A percentile compares a stretch with the other conserved stretches of the same genome.
Conservation (phyloP, 2,797 vertebrate species). For the Spheniscus humboldti region DNA sequence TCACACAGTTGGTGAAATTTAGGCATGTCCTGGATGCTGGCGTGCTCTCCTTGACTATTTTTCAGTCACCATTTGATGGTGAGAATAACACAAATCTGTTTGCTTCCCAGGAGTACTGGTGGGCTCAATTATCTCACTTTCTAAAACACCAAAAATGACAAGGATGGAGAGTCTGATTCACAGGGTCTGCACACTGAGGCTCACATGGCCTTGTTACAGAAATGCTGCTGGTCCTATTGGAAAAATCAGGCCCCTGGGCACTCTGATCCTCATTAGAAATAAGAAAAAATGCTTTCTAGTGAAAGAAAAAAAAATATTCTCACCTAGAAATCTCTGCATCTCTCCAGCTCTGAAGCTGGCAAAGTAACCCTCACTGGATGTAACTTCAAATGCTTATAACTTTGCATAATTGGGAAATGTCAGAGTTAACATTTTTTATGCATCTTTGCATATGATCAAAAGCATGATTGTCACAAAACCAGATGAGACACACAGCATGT, state of each 20-base stretch:
- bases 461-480: not conserved
- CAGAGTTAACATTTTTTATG: not conserved
- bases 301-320: not conserved
- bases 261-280: not conserved
- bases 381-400: constrained; percentile 18
- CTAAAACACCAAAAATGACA: not conserved
- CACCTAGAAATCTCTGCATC: not conserved
- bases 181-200: not conserved
- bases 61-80: not conserved
- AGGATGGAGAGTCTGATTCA: not conserved
- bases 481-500: not conserved
- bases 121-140: not conserved
- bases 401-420: constrained; percentile 13
- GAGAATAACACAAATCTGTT: not conserved
- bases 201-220: not conserved
- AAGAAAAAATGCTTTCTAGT: not conserved
- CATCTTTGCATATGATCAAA: constrained; percentile 27
- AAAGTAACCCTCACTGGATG: constrained; percentile 3
- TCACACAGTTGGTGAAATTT: not conserved
- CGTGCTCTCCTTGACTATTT: not conserved
- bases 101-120: not conserved
- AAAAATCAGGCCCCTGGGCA: not conserved
- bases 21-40: not conserved
- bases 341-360: not conserved
- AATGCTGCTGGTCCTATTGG: not conserved